A percentile compares a stretch with the other conserved stretches of the same genome.
These are phyloP conservation scores for Andricus curvator DNA, from an alignment of 2,888 invertebrate genomes.

Conservation along the genomic window DNA sequence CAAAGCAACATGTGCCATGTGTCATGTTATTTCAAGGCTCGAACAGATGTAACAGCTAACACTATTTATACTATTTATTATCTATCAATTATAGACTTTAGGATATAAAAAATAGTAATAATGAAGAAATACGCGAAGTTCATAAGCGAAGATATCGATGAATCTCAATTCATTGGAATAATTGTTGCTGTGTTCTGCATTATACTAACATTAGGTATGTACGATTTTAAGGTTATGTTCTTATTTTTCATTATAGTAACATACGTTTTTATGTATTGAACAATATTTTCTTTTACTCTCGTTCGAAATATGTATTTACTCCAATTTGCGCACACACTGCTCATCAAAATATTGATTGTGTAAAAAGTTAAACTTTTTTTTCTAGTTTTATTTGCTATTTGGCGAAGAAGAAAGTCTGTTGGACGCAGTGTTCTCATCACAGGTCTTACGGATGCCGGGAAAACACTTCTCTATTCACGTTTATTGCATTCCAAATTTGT, in stretches of 20 bases:
- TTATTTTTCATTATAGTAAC: slow-evolving; percentile 18
- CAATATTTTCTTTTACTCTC: background rate
- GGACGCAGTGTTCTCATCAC: slow-evolving; percentile 87
- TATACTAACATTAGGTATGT: slow-evolving; percentile 75
- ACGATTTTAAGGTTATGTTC: slow-evolving; percentile 46
- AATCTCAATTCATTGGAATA: slow-evolving; percentile 70
- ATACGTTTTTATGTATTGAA: background rate
- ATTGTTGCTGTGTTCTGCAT: slow-evolving; percentile 71
- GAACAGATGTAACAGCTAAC: background rate
- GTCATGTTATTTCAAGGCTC: background rate
- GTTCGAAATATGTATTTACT: background rate
- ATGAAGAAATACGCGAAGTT: slow-evolving; percentile 68
- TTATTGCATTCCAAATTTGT: slow-evolving; percentile 86
- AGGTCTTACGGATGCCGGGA: slow-evolving; percentile 94
- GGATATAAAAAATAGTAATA: background rate
- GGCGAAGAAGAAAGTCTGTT: slow-evolving; percentile 81
- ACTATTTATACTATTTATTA: background rate
- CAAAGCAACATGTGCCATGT: too few relatives aligned
- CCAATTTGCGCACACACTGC: background rate
- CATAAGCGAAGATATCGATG: slow-evolving; percentile 57
- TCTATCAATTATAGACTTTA: background rate
- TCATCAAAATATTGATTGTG: background rate
- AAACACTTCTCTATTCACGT: slow-evolving; percentile 91
- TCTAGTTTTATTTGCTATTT: slow-evolving; percentile 83
- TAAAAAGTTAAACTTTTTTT: slow-evolving; percentile 39